phyloP scores from a whole-genome alignment of 2,113 vertebrate genomes.

The Alouatta palliata region DNA sequence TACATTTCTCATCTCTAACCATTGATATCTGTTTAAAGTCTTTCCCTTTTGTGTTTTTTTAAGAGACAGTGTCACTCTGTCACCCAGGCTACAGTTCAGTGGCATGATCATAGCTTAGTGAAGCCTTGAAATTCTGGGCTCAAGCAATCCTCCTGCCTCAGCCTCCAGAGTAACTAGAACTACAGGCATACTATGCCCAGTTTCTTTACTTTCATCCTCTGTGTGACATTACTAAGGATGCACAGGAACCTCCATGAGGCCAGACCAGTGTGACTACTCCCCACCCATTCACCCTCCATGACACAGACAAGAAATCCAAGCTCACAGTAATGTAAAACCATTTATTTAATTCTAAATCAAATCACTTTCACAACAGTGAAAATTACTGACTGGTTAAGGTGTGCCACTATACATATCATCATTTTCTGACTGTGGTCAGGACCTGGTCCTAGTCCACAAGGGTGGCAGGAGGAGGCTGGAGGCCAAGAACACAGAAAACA shows the following conservation, averaged over 20 bases:
- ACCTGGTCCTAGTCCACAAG: conserved; percentile 63
- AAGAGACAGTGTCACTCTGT: no score
- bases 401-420: conserved; percentile 65
- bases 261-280: neutral
- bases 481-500: conserved; percentile 68
- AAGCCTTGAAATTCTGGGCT: no score
- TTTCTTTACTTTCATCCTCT: neutral
- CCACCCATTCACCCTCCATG: neutral
- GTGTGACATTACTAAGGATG: neutral
- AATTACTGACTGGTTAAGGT: conserved; percentile 81
- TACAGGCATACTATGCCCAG: no score
- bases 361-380: conserved; percentile 89
- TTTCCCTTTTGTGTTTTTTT: neutral
- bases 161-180: no score
- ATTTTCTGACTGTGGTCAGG: conserved; percentile 58
- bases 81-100: no score
- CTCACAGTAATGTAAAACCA: conserved; percentile 82
- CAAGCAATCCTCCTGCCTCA: no score
- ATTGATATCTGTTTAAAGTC: neutral
- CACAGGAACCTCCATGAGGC: neutral
- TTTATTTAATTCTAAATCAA: conserved; percentile 87
- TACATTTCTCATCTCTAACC: neutral
- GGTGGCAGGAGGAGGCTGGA: neutral
- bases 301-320: conserved; percentile 41
- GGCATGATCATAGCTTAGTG: no score